These are phyloP conservation scores for Leptodactylus fuscus DNA, from an alignment of 2,113 vertebrate genomes.

Conservation along the genomic window DNA sequence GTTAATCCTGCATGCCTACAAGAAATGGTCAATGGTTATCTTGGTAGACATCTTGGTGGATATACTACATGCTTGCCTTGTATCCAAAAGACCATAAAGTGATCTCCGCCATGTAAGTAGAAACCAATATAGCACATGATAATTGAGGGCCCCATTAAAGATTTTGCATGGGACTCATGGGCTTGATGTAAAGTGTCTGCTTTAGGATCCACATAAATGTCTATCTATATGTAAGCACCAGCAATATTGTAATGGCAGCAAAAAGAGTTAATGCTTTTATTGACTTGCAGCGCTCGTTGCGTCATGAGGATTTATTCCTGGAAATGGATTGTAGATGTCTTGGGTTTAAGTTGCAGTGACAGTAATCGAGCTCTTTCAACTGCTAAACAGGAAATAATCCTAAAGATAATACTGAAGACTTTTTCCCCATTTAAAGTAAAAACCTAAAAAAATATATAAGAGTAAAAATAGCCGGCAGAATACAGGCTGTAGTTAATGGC, in stretches of 20 bases:
- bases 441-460: background rate
- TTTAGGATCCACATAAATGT: background rate
- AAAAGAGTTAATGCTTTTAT: slow-evolving; percentile 44
- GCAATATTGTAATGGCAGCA: background rate
- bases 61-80: no score
- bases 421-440: slow-evolving; percentile 10
- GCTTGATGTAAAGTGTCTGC: no score
- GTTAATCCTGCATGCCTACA: no score
- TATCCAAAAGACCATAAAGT: no score
- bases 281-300: background rate
- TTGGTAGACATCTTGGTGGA: no score
- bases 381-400: slow-evolving; percentile 33
- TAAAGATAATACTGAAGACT: background rate
- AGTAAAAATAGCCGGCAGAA: background rate
- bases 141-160: no score
- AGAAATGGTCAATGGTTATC: no score
- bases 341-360: slow-evolving; percentile 27
- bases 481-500: background rate
- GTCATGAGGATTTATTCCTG: slow-evolving; percentile 27
- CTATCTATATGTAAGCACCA: background rate
- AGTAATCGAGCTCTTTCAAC: slow-evolving; percentile 38
- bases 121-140: no score
- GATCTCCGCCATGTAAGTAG: no score
- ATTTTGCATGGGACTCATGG: no score
- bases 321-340: slow-evolving; percentile 47